phyloP scores from a whole-genome alignment of 1,140 invertebrate species.

The Drosophila bocqueti region DNA sequence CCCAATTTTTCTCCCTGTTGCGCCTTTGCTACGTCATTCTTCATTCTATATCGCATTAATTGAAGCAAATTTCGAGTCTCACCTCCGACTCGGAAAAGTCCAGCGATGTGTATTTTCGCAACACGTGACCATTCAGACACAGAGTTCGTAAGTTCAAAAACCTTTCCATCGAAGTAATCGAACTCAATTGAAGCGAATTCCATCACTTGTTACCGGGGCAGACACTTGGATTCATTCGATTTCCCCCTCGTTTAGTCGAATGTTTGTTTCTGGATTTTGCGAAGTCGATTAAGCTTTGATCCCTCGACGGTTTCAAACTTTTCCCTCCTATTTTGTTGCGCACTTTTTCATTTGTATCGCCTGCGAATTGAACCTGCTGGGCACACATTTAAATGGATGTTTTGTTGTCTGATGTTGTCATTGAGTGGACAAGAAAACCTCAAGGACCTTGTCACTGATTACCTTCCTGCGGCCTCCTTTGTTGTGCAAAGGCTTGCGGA shows the following conservation, averaged over 20 bases:
- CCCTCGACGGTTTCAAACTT: slow-evolving; percentile 1
- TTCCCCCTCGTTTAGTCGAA: slow-evolving; percentile 8
- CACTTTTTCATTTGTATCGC: neutral
- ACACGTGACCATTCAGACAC: too few species aligned
- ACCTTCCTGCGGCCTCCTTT: neutral
- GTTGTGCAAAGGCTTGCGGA: slow-evolving; percentile 19
- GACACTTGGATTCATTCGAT: slow-evolving; percentile 39
- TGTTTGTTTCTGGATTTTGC: slow-evolving; percentile 15
- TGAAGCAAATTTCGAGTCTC: slow-evolving; percentile 20
- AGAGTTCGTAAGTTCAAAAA: too few species aligned
- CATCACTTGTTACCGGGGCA: slow-evolving; percentile 29
- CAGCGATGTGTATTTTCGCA: too few species aligned
- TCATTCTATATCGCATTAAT: slow-evolving; percentile 8
- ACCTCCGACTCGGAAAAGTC: neutral
- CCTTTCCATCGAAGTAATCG: too few species aligned
- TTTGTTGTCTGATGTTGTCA: slow-evolving; percentile 18
- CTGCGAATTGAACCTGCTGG: neutral
- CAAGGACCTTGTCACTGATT: slow-evolving; percentile 19
- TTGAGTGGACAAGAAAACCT: slow-evolving; percentile 31
- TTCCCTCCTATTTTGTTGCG: too few species aligned
- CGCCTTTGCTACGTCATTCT: neutral
- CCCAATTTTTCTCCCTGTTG: neutral
- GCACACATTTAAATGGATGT: slow-evolving; percentile 50
- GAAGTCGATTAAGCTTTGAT: slow-evolving; percentile 54
- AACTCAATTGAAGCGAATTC: too few species aligned